Evolutionary conservation across 2,888 invertebrate species (phyloP).

Genomic region (Tetropium fuscum): DNA sequence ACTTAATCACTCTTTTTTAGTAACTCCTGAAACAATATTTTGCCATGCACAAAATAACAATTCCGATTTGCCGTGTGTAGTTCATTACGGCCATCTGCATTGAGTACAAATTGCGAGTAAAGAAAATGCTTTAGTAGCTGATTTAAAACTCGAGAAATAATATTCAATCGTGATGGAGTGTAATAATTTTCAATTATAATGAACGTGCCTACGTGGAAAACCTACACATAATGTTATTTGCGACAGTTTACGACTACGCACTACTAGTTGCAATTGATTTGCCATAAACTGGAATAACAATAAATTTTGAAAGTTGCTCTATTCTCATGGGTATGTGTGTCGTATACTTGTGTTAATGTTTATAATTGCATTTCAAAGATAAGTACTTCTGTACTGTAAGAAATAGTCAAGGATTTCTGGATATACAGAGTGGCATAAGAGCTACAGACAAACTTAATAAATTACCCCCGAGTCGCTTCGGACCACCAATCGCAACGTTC

Average conservation of each 20-base stretch:
- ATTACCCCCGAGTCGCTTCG: too few relatives aligned
- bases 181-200: slow-evolving; percentile 18
- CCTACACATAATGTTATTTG: slow-evolving; percentile 3
- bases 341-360: slow-evolving; percentile 19
- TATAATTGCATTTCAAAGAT: neutral
- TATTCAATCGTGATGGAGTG: slow-evolving; percentile 14
- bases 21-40: slow-evolving; percentile 12
- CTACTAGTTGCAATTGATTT: slow-evolving; percentile 10
- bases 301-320: slow-evolving; percentile 26
- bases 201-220: slow-evolving; percentile 17
- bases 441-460: too few relatives aligned
- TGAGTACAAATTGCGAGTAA: slow-evolving; percentile 20
- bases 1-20: neutral
- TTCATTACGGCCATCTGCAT: slow-evolving; percentile 30
- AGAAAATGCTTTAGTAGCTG: slow-evolving; percentile 26
- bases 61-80: slow-evolving; percentile 7
- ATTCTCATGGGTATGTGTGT: slow-evolving; percentile 9
- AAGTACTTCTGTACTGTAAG: neutral
- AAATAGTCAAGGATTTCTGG: slow-evolving; percentile 1
- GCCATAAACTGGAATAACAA: slow-evolving; percentile 13
- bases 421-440: slow-evolving; percentile 1
- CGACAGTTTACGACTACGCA: slow-evolving; percentile 14
- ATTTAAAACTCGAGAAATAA: slow-evolving; percentile 21
- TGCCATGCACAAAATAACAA: slow-evolving; percentile 10
- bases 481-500: too few relatives aligned